Conservation (phyloP, 2,113 vertebrate species). For the Herpetotheres cachinnans region DNA sequence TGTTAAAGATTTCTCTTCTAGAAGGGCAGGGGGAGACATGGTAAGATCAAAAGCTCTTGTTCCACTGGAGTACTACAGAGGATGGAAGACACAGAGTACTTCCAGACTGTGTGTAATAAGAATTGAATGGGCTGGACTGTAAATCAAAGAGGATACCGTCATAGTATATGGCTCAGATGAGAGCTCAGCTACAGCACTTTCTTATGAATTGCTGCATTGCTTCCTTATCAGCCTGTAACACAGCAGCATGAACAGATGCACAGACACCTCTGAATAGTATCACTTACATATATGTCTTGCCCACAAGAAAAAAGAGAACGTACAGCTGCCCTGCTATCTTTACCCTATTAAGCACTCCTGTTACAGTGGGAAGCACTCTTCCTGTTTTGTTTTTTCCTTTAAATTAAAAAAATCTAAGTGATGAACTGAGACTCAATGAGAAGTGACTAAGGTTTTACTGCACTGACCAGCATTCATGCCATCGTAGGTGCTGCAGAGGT, state of each 20-base stretch:
- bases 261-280: neutral
- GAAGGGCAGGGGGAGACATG: accelerated
- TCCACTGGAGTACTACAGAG: neutral
- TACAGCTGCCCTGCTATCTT: neutral
- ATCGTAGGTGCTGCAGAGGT: neutral
- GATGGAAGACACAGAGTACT: neutral
- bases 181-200: neutral
- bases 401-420: neutral
- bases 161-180: neutral
- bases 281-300: neutral
- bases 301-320: neutral
- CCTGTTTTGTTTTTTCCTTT: neutral
- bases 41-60: neutral
- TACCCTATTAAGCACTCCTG: neutral
- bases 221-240: neutral
- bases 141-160: neutral
- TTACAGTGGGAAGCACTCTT: neutral
- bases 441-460: neutral
- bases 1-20: neutral
- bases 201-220: neutral
- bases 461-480: neutral
- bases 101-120: neutral
- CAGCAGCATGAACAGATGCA: neutral
- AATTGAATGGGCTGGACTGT: neutral
- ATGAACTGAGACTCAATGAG: neutral